Base-by-base conservation (phyloP, 2,888 invertebrate species). In the Agrochola circellaris region DNA sequence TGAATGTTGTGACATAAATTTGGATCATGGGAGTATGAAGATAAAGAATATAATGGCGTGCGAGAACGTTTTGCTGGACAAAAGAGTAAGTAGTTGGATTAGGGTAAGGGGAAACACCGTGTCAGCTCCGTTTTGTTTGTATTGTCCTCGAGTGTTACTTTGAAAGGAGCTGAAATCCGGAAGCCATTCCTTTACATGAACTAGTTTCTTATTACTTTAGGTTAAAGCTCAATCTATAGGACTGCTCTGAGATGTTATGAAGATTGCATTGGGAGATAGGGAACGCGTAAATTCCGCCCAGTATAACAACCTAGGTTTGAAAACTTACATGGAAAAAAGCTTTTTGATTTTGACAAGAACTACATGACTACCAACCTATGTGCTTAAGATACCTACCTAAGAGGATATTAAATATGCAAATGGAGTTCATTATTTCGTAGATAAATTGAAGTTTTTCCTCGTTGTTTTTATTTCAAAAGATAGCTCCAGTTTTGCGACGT, bases 81-180 rank as follows among this genome's bases (percentile, higher is more conserved):
- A 93, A 92, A 89, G 88, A 83, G 82, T 88, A 90, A 91, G 90
- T 91, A 90, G 90, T 90, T 89, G 90, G 90, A 94, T 93, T 93
- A 93, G 89, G 89, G 91, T 88, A 91, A 93, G 91, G 91, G 90
- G 90, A 90, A 92, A 92, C 91, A 92, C 88, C 84, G 88, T 91
- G 94, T 93, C 91, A 91, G 91, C 90, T 89, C 88, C 83, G 86
- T 91, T 91, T 90, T 90, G 87, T 89, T 90, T 87, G 80, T 83
- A 70, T 86, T 87, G 79, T 84, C 62, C 79, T 86, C 81, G 77
- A 78, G 76, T 66, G 73, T 66, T 72, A 72, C 64, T 79, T 83
- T 82, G 73, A 77, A 75, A 79, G 74, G 70, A 77, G 51, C 38
- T 80, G 65, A 81, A 69, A 71, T 60, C 56, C 54, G 60, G 83